These are phyloP conservation scores for Eristalinus aeneus DNA, from an alignment of 2,888 invertebrate species.

Conservation along the genomic window DNA sequence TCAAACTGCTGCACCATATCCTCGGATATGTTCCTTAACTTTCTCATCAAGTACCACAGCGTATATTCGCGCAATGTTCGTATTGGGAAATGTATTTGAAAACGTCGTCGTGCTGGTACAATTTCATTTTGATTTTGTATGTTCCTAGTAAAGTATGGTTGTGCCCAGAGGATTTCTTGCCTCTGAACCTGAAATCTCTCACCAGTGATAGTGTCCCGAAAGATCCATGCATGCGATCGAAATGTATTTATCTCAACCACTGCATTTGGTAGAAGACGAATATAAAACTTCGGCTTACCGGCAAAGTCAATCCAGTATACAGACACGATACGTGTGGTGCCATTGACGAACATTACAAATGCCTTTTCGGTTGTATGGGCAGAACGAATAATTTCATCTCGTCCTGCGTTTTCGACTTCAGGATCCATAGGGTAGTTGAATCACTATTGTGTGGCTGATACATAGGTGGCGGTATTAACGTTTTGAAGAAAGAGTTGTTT, in stretches of 20 bases:
- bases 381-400: conserved; percentile 71
- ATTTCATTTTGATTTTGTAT: conserved; percentile 72
- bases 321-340: conserved; percentile 81
- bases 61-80: conserved; percentile 75
- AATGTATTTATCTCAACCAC: conserved; percentile 85
- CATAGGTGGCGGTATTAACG: conserved; percentile 48
- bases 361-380: conserved; percentile 77
- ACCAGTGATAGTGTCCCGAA: conserved; percentile 86
- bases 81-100: conserved; percentile 77
- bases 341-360: conserved; percentile 84
- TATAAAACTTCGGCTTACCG: conserved; percentile 84
- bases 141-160: conserved; percentile 75
- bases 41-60: conserved; percentile 73
- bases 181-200: conserved; percentile 85
- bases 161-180: conserved; percentile 81
- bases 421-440: conserved; percentile 42
- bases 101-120: conserved; percentile 73
- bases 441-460: neutral
- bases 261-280: conserved; percentile 82
- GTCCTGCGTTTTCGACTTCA: conserved; percentile 47
- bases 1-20: conserved; percentile 30
- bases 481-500: neutral
- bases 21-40: conserved; percentile 19
- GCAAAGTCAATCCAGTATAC: conserved; percentile 89
- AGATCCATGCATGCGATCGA: conserved; percentile 92